These are phyloP conservation scores for Parasteatoda tepidariorum DNA, from an alignment of 1,140 invertebrate species.

Conservation along the genomic window DNA sequence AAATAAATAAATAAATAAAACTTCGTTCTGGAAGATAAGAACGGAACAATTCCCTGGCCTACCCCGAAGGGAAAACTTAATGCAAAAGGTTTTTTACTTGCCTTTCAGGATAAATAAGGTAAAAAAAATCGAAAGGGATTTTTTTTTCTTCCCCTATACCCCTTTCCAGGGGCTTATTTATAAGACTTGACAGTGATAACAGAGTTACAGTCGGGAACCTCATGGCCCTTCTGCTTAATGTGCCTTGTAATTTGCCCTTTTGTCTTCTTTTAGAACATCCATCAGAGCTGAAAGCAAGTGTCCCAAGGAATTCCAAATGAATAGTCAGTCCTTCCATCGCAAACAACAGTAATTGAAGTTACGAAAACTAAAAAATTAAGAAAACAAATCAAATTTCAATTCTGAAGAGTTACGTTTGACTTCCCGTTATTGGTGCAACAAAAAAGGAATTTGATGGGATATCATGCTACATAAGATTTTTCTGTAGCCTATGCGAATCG, in stretches of 20 bases:
- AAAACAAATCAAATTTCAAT: slow-evolving; percentile 28
- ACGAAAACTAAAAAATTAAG: background rate
- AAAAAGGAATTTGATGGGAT: background rate
- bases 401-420: background rate
- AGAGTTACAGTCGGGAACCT: slow-evolving; percentile 5
- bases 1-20: slow-evolving; percentile 29
- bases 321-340: too few relatives aligned
- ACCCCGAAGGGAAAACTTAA: slow-evolving; percentile 27
- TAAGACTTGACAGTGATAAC: slow-evolving; percentile 23
- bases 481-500: too few relatives aligned
- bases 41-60: slow-evolving; percentile 12
- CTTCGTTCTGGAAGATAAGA: slow-evolving; percentile 27
- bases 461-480: background rate
- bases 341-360: background rate
- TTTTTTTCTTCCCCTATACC: slow-evolving; percentile 4
- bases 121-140: slow-evolving; percentile 21
- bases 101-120: slow-evolving; percentile 26
- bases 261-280: background rate
- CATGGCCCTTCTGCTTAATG: slow-evolving; percentile 23
- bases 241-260: slow-evolving; percentile 43
- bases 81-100: slow-evolving; percentile 45
- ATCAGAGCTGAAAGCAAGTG: background rate
- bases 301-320: background rate
- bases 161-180: slow-evolving; percentile 24
- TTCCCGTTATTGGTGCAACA: background rate